Base-by-base conservation (phyloP, 2,888 invertebrate genomes). In the Spodoptera picta region DNA sequence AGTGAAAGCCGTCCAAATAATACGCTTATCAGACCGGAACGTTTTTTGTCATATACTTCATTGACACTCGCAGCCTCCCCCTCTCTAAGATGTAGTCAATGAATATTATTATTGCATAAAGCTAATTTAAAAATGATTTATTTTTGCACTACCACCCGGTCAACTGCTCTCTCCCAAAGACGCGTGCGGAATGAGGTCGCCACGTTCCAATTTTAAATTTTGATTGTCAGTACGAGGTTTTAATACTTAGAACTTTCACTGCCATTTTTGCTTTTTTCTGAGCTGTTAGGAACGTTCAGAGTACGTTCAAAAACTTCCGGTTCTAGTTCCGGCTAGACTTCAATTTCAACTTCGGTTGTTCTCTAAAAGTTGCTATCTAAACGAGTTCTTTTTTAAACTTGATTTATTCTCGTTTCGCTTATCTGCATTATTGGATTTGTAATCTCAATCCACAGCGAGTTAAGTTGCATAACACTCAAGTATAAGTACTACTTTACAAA, bases 161-260 rank as follows among this genome's bases (percentile, higher is more conserved):
- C 83, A 86, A 83, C 87, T 84, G 88, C 84, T 86, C 89, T 86
- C 87, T 87, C 82, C 86, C 87, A 81, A 88, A 87, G 90, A 81
- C 86, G 80, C 86, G 82, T 76, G 67, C 54, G 89, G 89, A 94
- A 93, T 93, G 93, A 88, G 93, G 93, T 90, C 93, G 88, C 64
- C 73, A 76, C 83, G 91, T 90, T 92, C 92, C 92, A 92, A 90
- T 93, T 93, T 92, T 92, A 91, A 91, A 92, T 90, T 91, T 89
- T 88, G 86, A 91, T 89, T 90, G 88, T 88, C 85, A 83, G 83
- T 77, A 57, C 77, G 77, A 76, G 79, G 78, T 83, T 77, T 81
- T 81, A 61, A 81, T 83, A 83, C 79, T 78, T 81, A 82, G 78
- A 83, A 90, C 92, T 92, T 93, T 93, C 92, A 89, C 92, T 90